Evolutionary conservation across 1,140 invertebrate genomes (phyloP).

Genomic region (Phortica variegata): DNA sequence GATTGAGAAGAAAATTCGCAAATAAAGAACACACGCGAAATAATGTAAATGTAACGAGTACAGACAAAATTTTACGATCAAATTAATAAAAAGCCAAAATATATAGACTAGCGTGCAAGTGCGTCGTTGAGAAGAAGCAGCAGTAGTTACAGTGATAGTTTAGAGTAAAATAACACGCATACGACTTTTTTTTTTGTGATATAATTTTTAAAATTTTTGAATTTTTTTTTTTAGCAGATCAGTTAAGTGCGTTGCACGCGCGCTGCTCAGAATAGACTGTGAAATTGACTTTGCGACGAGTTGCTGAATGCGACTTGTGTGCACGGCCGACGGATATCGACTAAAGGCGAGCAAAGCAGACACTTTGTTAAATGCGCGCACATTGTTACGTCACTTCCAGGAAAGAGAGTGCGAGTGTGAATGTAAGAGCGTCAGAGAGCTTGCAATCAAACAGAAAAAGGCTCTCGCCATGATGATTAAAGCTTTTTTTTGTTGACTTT

Average conservation of each 20-base stretch:
- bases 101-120: too few species aligned
- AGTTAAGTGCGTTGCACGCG: conserved; percentile 21
- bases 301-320: conserved; percentile 30
- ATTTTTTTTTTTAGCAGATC: too few species aligned
- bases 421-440: conserved; percentile 4
- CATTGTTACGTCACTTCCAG: background rate
- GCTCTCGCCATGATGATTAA: conserved; percentile 10
- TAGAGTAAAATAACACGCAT: too few species aligned
- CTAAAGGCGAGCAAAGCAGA: conserved; percentile 28
- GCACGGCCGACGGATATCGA: conserved; percentile 56
- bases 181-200: background rate
- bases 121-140: conserved; percentile 9
- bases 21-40: too few species aligned
- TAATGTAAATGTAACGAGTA: too few species aligned
- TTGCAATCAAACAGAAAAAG: background rate
- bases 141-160: conserved; percentile 4
- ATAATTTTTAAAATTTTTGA: too few species aligned
- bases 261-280: conserved; percentile 20
- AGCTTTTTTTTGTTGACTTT: conserved; percentile 37
- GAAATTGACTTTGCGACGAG: conserved; percentile 5
- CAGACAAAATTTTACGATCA: too few species aligned
- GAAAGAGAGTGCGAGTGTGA: conserved; percentile 13
- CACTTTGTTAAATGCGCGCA: conserved; percentile 24
- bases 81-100: too few species aligned
- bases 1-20: too few species aligned